Evolutionary conservation across 2,888 invertebrate species (phyloP), one percentile per base, ranked within the genome.

Genomic region (Sturmia bella): DNA sequence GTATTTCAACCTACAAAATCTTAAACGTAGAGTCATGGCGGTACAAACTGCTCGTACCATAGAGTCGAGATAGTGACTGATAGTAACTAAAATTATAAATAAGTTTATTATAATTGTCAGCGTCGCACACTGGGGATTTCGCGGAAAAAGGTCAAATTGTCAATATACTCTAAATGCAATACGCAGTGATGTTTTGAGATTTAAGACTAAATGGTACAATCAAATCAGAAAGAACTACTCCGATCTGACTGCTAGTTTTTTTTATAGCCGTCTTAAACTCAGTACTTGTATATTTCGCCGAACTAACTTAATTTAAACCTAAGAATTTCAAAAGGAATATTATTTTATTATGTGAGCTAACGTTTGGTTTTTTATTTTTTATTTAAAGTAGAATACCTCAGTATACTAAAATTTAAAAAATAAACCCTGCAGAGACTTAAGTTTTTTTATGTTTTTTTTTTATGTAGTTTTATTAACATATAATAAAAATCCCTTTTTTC

Each of bases 101-200:
- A n/a, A n/a, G n/a, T n/a, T n/a, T n/a, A 75, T 75, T 80, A 70
- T 57, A 80, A 70, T 70, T 75, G 70, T 70, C 75, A 59, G 24
- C n/a, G n/a, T n/a, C n/a, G n/a, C n/a, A n/a, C n/a, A n/a, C n/a
- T n/a, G n/a, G n/a, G n/a, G n/a, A n/a, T n/a, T n/a, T n/a, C n/a
- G n/a, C n/a, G n/a, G n/a, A n/a, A n/a, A n/a, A n/a, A n/a, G n/a
- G n/a, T n/a, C n/a, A n/a, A n/a, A n/a, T n/a, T n/a, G n/a, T n/a
- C n/a, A n/a, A n/a, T n/a, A n/a, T n/a, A n/a, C n/a, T n/a, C n/a
- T n/a, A n/a, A n/a, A n/a, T n/a, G n/a, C n/a, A n/a, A n/a, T 52
- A 27, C 19, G 61, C 61, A 43, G 27, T 61, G 27, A 27, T 48
- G 54, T 24, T 24, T 52, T 52, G 13, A 52, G 24, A 24, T 52